Percentiles rank a stretch among this genome's conserved stretches.
Conservation (phyloP, 2,797 vertebrate genomes). For the Enteromius radiatus region DNA sequence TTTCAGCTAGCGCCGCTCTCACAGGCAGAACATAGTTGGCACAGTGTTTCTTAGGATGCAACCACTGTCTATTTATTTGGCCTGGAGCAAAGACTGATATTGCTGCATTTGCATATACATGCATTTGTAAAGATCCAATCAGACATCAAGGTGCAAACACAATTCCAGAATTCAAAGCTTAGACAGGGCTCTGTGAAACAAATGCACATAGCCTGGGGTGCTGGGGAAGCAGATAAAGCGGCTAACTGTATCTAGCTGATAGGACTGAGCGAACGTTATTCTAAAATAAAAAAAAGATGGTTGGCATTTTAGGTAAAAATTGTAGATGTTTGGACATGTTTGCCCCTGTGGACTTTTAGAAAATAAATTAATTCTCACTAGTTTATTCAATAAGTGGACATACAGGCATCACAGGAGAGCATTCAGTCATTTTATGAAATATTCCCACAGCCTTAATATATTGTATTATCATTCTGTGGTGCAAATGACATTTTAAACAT, state of each 20-base stretch:
- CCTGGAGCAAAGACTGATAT: constrained; percentile 75
- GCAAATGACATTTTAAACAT: neutral
- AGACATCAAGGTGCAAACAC: constrained; percentile 78
- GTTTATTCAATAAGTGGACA: neutral
- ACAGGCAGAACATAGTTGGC: constrained; percentile 58
- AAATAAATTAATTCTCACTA: neutral
- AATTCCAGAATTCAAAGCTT: constrained; percentile 75
- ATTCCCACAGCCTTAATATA: neutral
- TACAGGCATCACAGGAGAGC: neutral
- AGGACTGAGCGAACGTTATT: constrained; percentile 45
- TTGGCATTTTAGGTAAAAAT: constrained; percentile 9
- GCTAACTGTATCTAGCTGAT: constrained; percentile 64
- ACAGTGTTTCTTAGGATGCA: constrained; percentile 72
- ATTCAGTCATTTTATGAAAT: neutral
- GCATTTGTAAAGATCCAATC: constrained; percentile 82
- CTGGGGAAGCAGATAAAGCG: constrained; percentile 56
- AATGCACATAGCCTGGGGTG: constrained; percentile 67
- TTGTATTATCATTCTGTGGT: neutral
- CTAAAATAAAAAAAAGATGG: neutral
- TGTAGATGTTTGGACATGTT: neutral
- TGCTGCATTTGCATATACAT: constrained; percentile 81
- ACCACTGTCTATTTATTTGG: constrained; percentile 74
- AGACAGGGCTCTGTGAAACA: constrained; percentile 75
- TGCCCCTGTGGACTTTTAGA: neutral
- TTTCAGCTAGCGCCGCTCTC: constrained; percentile 73